A percentile compares a stretch with the other conserved stretches of the same genome.
Conservation (phyloP, 1,140 invertebrate species). For the Coboldia fuscipes region DNA sequence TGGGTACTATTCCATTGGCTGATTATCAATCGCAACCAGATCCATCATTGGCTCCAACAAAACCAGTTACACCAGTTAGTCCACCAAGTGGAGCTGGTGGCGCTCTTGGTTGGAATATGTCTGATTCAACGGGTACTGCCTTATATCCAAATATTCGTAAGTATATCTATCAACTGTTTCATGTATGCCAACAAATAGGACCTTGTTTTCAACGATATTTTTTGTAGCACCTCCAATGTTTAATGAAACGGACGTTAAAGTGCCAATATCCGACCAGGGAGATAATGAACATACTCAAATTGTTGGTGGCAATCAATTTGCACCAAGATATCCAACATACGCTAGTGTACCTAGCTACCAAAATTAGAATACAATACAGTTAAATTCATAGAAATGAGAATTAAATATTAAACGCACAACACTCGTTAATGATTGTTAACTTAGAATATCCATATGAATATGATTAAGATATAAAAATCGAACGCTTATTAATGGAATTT, state of each 20-base stretch:
- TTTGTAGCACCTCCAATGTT: constrained; percentile 27
- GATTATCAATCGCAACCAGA: constrained; percentile 19
- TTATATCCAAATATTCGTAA: constrained; percentile 29
- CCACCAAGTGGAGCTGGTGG: constrained; percentile 15
- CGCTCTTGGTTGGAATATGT: constrained; percentile 19
- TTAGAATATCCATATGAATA: no score
- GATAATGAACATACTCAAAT: constrained; percentile 27
- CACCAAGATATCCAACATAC: constrained; percentile 31
- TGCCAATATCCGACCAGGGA: constrained; percentile 23
- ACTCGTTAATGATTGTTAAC: no score
- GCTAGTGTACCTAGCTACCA: constrained; percentile 10
- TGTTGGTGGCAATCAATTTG: constrained; percentile 16
- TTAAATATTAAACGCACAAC: no score
- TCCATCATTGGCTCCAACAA: constrained; percentile 15
- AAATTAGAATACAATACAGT: no score
- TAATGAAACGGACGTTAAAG: constrained; percentile 23
- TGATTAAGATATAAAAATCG: no score
- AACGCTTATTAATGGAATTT: no score
- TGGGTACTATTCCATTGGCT: constrained; percentile 37
- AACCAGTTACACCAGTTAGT: constrained; percentile 17
- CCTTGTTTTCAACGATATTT: constrained; percentile 3
- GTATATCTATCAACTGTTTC: constrained; percentile 5
- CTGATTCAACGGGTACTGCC: constrained; percentile 14
- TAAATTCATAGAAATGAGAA: no score
- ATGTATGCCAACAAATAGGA: not conserved